Evolutionary conservation across 2,797 vertebrate species (phyloP).

Genomic region (Todus mexicanus): DNA sequence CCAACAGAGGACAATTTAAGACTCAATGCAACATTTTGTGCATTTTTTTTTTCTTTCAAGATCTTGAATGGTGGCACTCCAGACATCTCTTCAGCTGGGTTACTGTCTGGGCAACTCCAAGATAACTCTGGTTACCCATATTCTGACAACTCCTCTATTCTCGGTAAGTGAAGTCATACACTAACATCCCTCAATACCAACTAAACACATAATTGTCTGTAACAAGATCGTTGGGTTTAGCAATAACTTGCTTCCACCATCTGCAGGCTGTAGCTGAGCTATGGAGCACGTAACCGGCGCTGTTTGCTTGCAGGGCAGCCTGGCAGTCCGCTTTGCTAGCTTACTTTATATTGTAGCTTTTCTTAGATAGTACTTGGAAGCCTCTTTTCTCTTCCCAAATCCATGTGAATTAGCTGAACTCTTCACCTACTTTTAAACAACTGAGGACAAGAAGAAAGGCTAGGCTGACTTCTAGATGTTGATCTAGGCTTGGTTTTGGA

Average conservation of each 20-base stretch:
- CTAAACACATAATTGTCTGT: not conserved
- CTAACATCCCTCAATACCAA: accelerated
- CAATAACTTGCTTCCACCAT: not conserved
- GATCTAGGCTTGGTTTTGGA: not conserved
- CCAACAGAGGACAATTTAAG: not conserved
- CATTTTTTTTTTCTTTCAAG: constrained; percentile 68
- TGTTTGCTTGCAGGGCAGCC: not conserved
- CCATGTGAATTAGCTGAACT: not conserved
- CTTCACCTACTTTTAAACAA: not conserved
- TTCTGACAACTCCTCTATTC: constrained; percentile 91
- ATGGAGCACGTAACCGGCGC: not conserved
- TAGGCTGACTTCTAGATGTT: not conserved
- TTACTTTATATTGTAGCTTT: accelerated
- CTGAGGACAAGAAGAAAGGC: not conserved
- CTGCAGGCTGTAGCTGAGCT: not conserved
- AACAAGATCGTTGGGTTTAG: not conserved
- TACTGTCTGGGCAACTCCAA: constrained; percentile 83
- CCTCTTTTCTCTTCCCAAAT: not conserved
- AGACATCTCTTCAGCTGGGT: constrained; percentile 85
- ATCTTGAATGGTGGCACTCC: constrained; percentile 93
- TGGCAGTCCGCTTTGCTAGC: not conserved
- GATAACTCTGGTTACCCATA: constrained; percentile 94
- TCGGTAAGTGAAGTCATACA: constrained; percentile 80
- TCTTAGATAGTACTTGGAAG: not conserved
- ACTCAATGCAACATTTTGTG: not conserved